Conservation (phyloP, 2,113 vertebrate species). For the Excalfactoria chinensis region DNA sequence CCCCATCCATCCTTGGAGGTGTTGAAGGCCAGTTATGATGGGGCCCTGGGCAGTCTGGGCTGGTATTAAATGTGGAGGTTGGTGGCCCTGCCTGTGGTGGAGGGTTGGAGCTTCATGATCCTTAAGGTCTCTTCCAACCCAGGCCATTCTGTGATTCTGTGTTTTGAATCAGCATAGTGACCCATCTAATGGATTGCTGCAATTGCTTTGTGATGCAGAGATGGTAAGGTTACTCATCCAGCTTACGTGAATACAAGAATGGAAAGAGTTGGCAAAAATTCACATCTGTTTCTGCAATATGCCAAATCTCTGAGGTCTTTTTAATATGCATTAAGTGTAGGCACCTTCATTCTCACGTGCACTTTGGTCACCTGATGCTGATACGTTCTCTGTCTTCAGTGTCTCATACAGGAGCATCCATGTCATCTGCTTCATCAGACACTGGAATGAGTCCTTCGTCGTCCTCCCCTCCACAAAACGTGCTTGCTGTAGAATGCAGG, state of each 20-base stretch:
- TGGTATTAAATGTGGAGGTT: too few species aligned
- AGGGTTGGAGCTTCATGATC: too few species aligned
- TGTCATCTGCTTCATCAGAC: slow-evolving; percentile 96
- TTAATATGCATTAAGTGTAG: background rate
- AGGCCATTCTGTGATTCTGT: too few species aligned
- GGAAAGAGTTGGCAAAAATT: background rate
- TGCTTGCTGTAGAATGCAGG: slow-evolving; percentile 97
- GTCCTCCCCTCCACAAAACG: slow-evolving; percentile 93
- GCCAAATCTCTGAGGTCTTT: background rate
- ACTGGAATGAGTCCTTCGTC: slow-evolving; percentile 96
- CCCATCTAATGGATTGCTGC: background rate
- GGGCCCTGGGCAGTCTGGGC: too few species aligned
- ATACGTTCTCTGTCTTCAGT: slow-evolving; percentile 73
- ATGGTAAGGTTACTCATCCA: background rate
- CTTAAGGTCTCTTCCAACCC: too few species aligned
- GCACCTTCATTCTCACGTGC: background rate
- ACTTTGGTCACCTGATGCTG: background rate
- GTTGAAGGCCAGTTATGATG: too few species aligned
- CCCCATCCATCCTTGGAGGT: too few species aligned
- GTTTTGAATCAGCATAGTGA: background rate
- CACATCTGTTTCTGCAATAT: fast-evolving
- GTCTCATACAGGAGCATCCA: slow-evolving; percentile 92
- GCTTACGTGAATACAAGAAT: background rate
- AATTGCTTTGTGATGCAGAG: background rate
- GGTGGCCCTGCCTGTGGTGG: too few species aligned